Base-by-base conservation (phyloP, 2,113 vertebrate genomes). In the Heterotilapia buettikoferi region DNA sequence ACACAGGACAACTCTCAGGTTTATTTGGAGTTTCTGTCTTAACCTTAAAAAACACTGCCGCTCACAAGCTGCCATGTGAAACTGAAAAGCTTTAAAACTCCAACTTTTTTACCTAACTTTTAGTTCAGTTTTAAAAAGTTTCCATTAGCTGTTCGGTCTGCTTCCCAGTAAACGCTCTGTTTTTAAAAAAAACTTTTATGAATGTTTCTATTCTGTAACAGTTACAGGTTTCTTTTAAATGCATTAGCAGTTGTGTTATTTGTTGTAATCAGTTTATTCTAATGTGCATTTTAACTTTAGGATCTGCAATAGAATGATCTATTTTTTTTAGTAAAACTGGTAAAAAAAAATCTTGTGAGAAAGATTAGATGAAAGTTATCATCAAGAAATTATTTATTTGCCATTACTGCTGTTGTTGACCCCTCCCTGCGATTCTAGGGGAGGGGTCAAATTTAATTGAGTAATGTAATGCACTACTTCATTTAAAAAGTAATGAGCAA, bases 51-150 rank as follows among this genome's bases (percentile, higher is more conserved):
- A n/a, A n/a, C 9, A n/a, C 10, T 66, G 0, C 63, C 19, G 40
- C 4, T 13, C 6, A 5, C 33, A 21, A 21, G 10, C 19, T 0
- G 1, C 63, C 33, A 0, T 5, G 29, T 63, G 59, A 33, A 19
- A 61, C 57, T 3, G 5, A 61, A 61, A 61, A 10, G 57, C 3
- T 61, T 33, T 61, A 61, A 19, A 61, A 29, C 24, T 26, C 54
- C 0, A 57, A 61, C 8, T 61, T 33, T 29, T 61, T 6, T 59
- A 18, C 14, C 14, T 0, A 61, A 61, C 8, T 31, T 16, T 31
- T 18, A 33, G 29, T 31, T 33, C 0, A 33, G 29, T 61, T 61
- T 33, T 10, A 61, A 33, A 33, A 61, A 9, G 24, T 59, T 16
- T 59, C 26, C 26, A 16, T 59, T 16, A 16, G 56, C 26, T 9